Base-by-base conservation (phyloP, 2,797 vertebrate genomes). In the Hippoglossus hippoglossus region DNA sequence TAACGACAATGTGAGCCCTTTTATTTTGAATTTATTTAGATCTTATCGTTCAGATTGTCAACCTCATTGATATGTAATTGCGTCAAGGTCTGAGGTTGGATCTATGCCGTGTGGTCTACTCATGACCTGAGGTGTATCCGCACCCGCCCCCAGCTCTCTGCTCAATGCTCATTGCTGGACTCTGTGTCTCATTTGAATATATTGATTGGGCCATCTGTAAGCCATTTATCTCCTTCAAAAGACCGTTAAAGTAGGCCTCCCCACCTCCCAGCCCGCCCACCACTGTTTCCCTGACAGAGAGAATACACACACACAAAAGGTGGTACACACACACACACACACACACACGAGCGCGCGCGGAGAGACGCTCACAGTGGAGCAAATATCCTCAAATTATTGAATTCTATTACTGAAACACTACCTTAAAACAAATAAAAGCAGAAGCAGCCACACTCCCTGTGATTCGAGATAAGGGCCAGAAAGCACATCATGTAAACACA, bases 201-300 rank as follows among this genome's bases (percentile, higher is more conserved):
- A 94, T 94, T 94, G 94, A 95, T 94, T 93, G 91, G 87, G 91
- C 93, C 94, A 95, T 94, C 94, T 95, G 94, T 94, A 95, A 94
- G 89, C 92, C 93, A 95, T 95, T 94, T 94, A 94, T 94, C 93
- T 94, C 92, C 90, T 94, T 94, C 92, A 94, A 94, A 95, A 91
- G 90, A 90, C 89, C 87, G 88, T 94, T 94, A 93, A 87, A 93
- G 88, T 89, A 89, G 86, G 85, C 86, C 77, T 90, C 87, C 84
- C 89, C 87, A 88, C 92, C 92, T 87, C 82, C 83, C 63, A 77
- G 75, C 85, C 90, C 81, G 64, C 92, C 94, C 90, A 92, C 89
- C 87, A 80, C 84, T 87, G 90, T 91, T 88, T 87, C 75, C 82
- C 76, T 76, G 86, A 84, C 84, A 89, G 80, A 41, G 57, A 67